A percentile compares a stretch with the other conserved stretches of the same genome.
Conservation (phyloP, 2,888 invertebrate genomes). For the Cerceris ruficornis region DNA sequence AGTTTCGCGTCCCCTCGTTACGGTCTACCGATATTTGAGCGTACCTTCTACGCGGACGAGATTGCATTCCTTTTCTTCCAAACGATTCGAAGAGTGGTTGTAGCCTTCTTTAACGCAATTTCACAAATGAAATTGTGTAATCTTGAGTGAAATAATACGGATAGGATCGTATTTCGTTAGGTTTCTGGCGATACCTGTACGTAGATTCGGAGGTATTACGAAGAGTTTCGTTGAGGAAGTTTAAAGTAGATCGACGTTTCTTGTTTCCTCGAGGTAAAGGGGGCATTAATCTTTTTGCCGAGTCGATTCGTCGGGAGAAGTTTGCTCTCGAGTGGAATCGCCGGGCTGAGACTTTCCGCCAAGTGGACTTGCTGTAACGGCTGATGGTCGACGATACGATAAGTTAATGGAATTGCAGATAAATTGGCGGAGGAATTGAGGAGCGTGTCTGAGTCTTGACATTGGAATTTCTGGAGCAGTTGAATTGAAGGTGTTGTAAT, state of each 20-base stretch:
- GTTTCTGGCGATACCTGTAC: neutral
- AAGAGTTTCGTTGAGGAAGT: slow-evolving; percentile 24
- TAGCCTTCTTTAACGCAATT: too few species aligned
- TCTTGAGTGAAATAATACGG: too few species aligned
- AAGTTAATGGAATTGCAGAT: too few species aligned
- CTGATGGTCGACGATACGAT: neutral
- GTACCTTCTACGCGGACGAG: slow-evolving; percentile 20
- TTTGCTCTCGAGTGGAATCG: neutral
- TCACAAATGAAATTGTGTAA: too few species aligned
- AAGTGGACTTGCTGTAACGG: neutral
- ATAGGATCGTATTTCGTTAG: too few species aligned
- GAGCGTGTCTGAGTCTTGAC: too few species aligned
- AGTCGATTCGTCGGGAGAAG: neutral
- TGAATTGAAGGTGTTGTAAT: too few species aligned
- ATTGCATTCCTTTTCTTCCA: slow-evolving; percentile 34
- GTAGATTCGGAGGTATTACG: neutral
- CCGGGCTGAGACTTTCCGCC: neutral
- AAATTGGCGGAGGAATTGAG: too few species aligned
- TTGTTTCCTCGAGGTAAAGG: neutral
- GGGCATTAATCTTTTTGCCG: slow-evolving; percentile 6
- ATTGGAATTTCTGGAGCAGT: too few species aligned
- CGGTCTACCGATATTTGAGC: slow-evolving; percentile 32
- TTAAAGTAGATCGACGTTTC: slow-evolving; percentile 17
- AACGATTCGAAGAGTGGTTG: neutral
- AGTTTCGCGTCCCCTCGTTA: slow-evolving; percentile 46